Percentiles rank a stretch among this genome's conserved stretches.
Conservation (phyloP, 2,888 invertebrate species). For the Empis stercorea region DNA sequence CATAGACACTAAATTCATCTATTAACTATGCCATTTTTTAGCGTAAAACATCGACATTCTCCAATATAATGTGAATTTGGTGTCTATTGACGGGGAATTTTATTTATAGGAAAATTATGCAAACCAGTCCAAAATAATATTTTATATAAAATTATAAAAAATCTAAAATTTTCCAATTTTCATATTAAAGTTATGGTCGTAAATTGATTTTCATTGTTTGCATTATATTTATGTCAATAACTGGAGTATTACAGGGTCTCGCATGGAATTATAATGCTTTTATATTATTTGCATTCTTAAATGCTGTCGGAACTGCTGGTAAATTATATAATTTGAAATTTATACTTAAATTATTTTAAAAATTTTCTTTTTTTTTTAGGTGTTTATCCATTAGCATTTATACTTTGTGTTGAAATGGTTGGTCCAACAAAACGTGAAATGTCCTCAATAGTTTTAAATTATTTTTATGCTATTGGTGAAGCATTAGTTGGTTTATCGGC, state of each 20-base stretch:
- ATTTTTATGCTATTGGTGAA: slow-evolving; percentile 52
- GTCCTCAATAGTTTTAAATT: slow-evolving; percentile 47
- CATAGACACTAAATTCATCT: too few relatives aligned
- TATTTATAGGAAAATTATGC: too few relatives aligned
- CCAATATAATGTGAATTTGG: too few relatives aligned
- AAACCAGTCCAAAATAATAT: too few relatives aligned
- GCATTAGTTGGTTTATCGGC: slow-evolving; percentile 46
- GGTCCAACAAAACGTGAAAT: slow-evolving; percentile 47
- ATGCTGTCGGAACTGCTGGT: slow-evolving; percentile 48
- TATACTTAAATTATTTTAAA: too few relatives aligned
- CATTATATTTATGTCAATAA: slow-evolving; percentile 43
- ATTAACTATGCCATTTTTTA: too few relatives aligned
- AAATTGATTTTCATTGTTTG: slow-evolving; percentile 44
- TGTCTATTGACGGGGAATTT: too few relatives aligned
- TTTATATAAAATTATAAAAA: too few relatives aligned
- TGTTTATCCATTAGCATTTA: slow-evolving; percentile 47
- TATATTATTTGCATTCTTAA: slow-evolving; percentile 40
- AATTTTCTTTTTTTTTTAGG: too few relatives aligned
- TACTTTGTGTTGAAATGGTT: slow-evolving; percentile 51
- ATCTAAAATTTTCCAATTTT: too few relatives aligned
- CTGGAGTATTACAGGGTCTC: slow-evolving; percentile 43
- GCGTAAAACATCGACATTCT: too few relatives aligned
- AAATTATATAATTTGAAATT: too few relatives aligned
- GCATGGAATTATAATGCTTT: slow-evolving; percentile 42
- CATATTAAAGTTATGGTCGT: slow-evolving; percentile 40